phyloP scores from a whole-genome alignment of 1,140 invertebrate genomes.

The silkworm (Bombyx mori) region DNA sequence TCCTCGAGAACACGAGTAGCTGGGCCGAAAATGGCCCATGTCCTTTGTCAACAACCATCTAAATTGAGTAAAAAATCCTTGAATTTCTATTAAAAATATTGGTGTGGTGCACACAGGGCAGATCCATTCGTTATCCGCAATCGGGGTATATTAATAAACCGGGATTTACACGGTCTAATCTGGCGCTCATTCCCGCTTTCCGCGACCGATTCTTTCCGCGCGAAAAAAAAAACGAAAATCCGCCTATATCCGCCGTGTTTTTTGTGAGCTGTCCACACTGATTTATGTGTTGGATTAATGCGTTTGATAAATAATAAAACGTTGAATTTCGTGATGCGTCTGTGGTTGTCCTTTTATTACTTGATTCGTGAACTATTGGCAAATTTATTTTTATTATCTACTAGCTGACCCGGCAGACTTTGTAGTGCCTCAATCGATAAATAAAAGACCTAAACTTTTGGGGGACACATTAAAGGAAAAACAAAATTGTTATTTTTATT shows the following conservation, averaged over 20 bases:
- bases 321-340: no score
- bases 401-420: no score
- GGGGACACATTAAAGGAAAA: no score
- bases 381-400: no score
- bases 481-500: no score
- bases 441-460: no score
- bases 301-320: slow-evolving; percentile 57
- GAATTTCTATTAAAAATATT: slow-evolving; percentile 3
- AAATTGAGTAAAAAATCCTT: neutral
- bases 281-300: slow-evolving; percentile 63
- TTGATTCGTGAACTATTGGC: no score
- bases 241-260: slow-evolving; percentile 27
- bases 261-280: slow-evolving; percentile 33
- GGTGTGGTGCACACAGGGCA: slow-evolving; percentile 13
- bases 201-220: slow-evolving; percentile 63
- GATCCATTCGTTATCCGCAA: slow-evolving; percentile 56
- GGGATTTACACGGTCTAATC: slow-evolving; percentile 62
- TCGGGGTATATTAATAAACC: slow-evolving; percentile 64
- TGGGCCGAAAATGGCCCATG: no score
- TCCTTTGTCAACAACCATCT: no score
- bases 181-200: slow-evolving; percentile 65
- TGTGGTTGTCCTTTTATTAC: no score
- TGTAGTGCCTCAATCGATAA: no score
- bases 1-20: no score
- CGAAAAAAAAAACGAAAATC: slow-evolving; percentile 23